Conservation (phyloP, 2,888 invertebrate genomes). For the Lasioglossum oenotherae region DNA sequence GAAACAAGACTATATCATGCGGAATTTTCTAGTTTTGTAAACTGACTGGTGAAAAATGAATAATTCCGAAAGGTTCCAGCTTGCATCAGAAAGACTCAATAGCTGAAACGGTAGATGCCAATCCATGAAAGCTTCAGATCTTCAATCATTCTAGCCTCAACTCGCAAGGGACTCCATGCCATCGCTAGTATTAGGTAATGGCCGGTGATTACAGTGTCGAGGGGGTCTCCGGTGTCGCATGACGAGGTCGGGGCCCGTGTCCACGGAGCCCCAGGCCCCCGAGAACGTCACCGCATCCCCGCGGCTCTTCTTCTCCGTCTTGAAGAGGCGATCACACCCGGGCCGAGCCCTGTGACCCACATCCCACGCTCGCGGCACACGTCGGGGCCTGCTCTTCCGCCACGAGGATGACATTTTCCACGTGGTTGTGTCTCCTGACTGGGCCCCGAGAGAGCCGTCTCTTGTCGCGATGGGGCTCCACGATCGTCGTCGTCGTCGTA, state of each 20-base stretch:
- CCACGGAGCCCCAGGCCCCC: conserved; percentile 1
- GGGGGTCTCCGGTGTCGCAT: conserved; percentile 64
- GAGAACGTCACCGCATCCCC: conserved; percentile 2
- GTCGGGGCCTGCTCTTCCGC: conserved; percentile 69
- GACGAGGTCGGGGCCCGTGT: conserved; percentile 65
- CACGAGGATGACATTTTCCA: conserved; percentile 74
- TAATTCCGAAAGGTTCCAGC: no score
- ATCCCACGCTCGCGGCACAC: conserved; percentile 75
- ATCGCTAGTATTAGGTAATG: conserved; percentile 69
- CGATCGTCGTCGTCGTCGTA: conserved; percentile 47
- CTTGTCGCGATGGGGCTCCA: conserved; percentile 37
- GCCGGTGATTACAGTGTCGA: conserved; percentile 72
- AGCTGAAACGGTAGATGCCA: background rate
- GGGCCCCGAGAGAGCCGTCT: conserved; percentile 21
- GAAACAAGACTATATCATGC: background rate
- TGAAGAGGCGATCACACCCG: conserved; percentile 71
- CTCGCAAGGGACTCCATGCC: background rate
- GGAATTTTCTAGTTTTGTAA: background rate
- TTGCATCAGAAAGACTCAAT: no score
- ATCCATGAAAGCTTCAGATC: background rate
- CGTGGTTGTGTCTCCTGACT: conserved; percentile 32
- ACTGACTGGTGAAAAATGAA: no score
- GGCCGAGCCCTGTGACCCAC: conserved; percentile 72
- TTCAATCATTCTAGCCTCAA: background rate
- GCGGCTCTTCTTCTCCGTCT: conserved; percentile 45